Evolutionary conservation across 2,113 vertebrate genomes (phyloP).

Genomic region (Ictalurus furcatus): DNA sequence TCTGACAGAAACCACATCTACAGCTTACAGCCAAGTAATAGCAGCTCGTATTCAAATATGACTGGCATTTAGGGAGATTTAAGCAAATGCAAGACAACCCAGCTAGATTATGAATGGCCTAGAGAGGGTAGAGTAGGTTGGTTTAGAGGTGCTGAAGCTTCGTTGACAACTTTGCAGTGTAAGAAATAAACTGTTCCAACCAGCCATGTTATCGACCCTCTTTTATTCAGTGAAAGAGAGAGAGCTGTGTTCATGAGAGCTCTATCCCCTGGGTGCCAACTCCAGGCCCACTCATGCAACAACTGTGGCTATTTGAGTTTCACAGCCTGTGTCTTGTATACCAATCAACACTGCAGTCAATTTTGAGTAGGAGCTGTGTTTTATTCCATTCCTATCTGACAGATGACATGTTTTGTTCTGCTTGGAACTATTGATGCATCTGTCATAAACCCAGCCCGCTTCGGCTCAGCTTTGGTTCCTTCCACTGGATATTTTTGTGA

Average conservation of each 20-base stretch:
- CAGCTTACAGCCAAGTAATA: conserved; percentile 27
- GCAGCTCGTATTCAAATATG: conserved; percentile 6
- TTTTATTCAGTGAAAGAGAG: conserved; percentile 29
- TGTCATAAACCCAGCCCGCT: conserved; percentile 17
- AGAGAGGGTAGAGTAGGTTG: neutral
- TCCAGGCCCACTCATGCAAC: conserved; percentile 26
- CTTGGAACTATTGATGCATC: conserved; percentile 18
- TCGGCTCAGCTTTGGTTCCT: neutral
- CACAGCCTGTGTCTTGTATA: conserved; percentile 5
- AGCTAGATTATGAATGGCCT: neutral
- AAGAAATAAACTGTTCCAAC: conserved; percentile 46
- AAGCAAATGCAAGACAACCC: neutral
- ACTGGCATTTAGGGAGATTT: conserved; percentile 1
- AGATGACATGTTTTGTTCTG: conserved; percentile 21
- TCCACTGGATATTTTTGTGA: conserved; percentile 7
- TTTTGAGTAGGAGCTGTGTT: neutral
- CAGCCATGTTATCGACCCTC: conserved; percentile 47
- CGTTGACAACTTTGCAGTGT: conserved; percentile 14
- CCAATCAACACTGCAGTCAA: conserved; percentile 15
- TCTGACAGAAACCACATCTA: conserved; percentile 13
- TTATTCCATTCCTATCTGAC: neutral
- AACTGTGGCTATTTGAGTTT: conserved; percentile 20
- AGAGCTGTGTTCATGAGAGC: conserved; percentile 31
- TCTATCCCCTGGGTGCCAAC: conserved; percentile 21
- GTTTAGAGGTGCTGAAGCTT: conserved; percentile 25